Conservation (phyloP, 2,888 invertebrate species). For the Subacronicta megacephala region DNA sequence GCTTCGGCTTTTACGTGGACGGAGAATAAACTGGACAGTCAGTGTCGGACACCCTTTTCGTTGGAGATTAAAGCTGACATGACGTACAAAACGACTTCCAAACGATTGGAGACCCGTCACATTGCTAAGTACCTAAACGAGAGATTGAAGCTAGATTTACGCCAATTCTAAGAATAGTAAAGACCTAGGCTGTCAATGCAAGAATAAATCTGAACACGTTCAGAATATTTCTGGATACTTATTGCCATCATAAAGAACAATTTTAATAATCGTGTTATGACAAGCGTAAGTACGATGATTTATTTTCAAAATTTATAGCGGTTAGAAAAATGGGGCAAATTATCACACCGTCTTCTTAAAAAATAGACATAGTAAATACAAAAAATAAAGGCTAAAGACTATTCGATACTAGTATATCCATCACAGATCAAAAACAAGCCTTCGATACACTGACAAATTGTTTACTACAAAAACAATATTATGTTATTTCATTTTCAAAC, state of each 20-base stretch:
- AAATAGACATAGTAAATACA: not conserved
- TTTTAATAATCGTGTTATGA: constrained; percentile 37
- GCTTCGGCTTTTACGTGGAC: constrained; percentile 76
- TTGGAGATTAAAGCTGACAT: constrained; percentile 55
- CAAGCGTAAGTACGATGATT: constrained; percentile 25
- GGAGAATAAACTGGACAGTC: constrained; percentile 69
- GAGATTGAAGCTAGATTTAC: constrained; percentile 40
- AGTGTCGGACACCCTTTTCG: constrained; percentile 55
- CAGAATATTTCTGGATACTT: constrained; percentile 22
- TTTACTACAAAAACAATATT: constrained; percentile 23
- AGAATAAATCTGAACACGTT: constrained; percentile 20
- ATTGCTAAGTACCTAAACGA: constrained; percentile 37
- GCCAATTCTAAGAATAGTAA: constrained; percentile 22
- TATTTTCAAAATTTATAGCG: constrained; percentile 32
- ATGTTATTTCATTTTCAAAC: constrained; percentile 19
- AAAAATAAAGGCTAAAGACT: not conserved
- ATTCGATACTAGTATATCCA: too few relatives aligned
- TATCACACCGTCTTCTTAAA: constrained; percentile 7
- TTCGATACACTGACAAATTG: constrained; percentile 6
- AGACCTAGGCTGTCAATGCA: constrained; percentile 6
- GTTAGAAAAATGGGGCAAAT: constrained; percentile 5
- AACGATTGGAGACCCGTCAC: constrained; percentile 30
- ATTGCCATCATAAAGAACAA: constrained; percentile 29
- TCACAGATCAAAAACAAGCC: not conserved
- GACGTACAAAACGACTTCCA: constrained; percentile 36